A percentile compares a stretch with the other conserved stretches of the same genome.
Evolutionary conservation across 2,113 vertebrate genomes (phyloP).

Genomic region (Nipponia nippon): DNA sequence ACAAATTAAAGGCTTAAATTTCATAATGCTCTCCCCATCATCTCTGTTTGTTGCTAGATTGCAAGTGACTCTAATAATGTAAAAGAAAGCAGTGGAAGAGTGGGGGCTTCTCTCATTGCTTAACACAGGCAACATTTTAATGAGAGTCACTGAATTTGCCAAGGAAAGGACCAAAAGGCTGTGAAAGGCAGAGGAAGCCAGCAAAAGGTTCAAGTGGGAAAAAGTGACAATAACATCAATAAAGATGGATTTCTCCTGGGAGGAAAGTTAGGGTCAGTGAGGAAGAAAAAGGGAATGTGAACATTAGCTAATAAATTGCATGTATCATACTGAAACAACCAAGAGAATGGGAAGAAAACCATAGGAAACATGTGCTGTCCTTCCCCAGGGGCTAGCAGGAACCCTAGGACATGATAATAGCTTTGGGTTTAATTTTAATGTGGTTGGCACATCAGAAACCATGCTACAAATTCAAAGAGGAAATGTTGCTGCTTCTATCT

Average conservation of each 20-base stretch:
- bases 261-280: background rate
- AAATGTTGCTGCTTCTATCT: background rate
- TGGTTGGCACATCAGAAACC: background rate
- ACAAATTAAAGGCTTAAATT: background rate
- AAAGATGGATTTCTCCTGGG: background rate
- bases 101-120: background rate
- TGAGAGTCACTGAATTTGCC: background rate
- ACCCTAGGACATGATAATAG: background rate
- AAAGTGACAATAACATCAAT: background rate
- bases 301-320: background rate
- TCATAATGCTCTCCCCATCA: background rate
- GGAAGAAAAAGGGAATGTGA: background rate
- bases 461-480: background rate
- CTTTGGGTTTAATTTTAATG: slow-evolving; percentile 1
- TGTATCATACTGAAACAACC: background rate
- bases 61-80: background rate
- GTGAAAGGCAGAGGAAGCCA: background rate
- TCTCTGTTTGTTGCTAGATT: background rate
- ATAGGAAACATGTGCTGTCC: background rate
- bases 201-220: background rate
- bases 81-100: background rate
- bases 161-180: background rate
- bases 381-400: background rate
- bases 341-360: background rate
- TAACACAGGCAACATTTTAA: background rate